Evolutionary conservation across 2,888 invertebrate genomes (phyloP).

Genomic region (Rhaphigaster nebulosa): DNA sequence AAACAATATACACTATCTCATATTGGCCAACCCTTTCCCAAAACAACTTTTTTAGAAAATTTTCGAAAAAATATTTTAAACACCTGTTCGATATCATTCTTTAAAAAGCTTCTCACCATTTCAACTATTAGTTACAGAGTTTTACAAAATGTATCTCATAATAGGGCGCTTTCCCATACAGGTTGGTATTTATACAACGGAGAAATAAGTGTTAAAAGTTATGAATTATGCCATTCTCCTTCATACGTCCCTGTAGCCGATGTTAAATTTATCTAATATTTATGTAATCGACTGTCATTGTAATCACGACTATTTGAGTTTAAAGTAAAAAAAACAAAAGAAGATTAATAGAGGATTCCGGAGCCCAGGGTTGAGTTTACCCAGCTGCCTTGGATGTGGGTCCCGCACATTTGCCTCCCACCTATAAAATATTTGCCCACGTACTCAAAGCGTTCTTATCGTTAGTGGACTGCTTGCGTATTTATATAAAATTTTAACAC

Average conservation of each 20-base stretch:
- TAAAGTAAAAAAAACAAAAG: neutral
- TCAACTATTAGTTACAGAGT: no score
- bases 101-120: no score
- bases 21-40: no score
- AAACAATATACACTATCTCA: no score
- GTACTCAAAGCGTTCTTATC: constrained; percentile 8
- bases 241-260: neutral
- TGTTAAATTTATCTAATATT: neutral
- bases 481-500: neutral
- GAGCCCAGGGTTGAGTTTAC: neutral
- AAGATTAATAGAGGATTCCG: neutral
- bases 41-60: no score
- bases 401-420: constrained; percentile 32
- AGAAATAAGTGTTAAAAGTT: neutral
- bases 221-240: neutral
- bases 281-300: neutral
- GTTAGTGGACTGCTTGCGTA: neutral
- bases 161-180: no score
- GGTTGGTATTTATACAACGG: neutral
- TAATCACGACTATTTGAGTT: neutral
- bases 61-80: no score
- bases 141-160: no score
- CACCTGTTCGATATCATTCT: no score
- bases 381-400: neutral
- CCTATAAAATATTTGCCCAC: constrained; percentile 16